Conservation (phyloP, 2,113 vertebrate genomes). For the Indicator maculatus region DNA sequence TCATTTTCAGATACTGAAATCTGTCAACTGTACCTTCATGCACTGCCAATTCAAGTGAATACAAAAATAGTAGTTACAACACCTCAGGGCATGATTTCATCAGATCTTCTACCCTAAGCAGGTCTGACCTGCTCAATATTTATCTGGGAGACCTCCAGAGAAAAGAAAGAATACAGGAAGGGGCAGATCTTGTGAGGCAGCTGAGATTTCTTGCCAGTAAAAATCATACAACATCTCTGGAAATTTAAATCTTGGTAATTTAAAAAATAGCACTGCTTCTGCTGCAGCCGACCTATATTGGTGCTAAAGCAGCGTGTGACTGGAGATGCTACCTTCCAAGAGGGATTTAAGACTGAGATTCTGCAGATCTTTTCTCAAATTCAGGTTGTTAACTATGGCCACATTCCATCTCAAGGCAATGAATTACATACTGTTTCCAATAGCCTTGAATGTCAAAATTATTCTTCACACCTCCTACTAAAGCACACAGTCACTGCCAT, state of each 20-base stretch:
- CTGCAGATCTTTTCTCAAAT: conserved; percentile 24
- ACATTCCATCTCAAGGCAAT: conserved; percentile 55
- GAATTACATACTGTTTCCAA: conserved; percentile 66
- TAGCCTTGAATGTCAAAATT: conserved; percentile 67
- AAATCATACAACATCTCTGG: conserved; percentile 20
- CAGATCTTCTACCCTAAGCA: conserved; percentile 9
- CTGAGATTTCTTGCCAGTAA: conserved; percentile 21
- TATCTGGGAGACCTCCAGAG: conserved; percentile 3
- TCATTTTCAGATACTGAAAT: conserved; percentile 52
- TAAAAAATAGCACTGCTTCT: conserved; percentile 1
- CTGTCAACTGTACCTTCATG: conserved; percentile 18
- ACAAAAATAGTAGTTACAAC: conserved; percentile 29
- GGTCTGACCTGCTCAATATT: conserved; percentile 26
- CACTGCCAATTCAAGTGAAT: conserved; percentile 43
- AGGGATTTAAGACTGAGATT: conserved; percentile 20
- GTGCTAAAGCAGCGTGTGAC: not conserved
- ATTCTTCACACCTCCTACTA: conserved; percentile 69
- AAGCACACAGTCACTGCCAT: conserved; percentile 56
- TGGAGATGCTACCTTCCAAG: conserved; percentile 24
- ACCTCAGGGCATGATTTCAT: conserved; percentile 18
- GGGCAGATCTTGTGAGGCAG: not conserved
- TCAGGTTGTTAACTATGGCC: conserved; percentile 53
- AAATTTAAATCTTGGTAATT: conserved; percentile 11
- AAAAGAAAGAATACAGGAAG: conserved; percentile 18
- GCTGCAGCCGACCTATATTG: not conserved